phyloP scores from a whole-genome alignment of 2,113 vertebrate species.

The Larimichthys crocea region DNA sequence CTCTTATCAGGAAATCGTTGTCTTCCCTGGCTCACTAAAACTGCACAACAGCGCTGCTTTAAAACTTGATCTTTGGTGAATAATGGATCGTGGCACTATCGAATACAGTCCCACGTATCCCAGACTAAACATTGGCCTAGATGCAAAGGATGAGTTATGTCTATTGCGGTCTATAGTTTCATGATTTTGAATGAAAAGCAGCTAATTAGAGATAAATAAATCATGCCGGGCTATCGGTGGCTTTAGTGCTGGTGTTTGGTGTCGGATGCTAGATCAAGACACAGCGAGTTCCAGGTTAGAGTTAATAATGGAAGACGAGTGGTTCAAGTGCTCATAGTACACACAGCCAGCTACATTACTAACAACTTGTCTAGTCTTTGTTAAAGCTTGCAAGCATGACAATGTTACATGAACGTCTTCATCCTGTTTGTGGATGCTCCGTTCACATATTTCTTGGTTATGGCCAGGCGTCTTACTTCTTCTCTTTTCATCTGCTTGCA shows the following conservation, averaged over 20 bases:
- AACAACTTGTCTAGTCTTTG: slow-evolving; percentile 10
- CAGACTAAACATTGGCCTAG: slow-evolving; percentile 69
- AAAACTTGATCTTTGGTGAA: slow-evolving; percentile 81
- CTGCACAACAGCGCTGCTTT: slow-evolving; percentile 34
- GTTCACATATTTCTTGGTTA: background rate
- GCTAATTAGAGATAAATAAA: slow-evolving; percentile 89
- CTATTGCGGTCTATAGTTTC: slow-evolving; percentile 79
- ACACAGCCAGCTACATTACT: slow-evolving; percentile 22
- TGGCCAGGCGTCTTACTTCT: background rate
- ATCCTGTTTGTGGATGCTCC: background rate
- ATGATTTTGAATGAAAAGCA: slow-evolving; percentile 82
- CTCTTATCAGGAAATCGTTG: slow-evolving; percentile 19
- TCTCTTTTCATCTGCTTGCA: background rate
- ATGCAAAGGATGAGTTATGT: slow-evolving; percentile 78
- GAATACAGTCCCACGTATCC: slow-evolving; percentile 66
- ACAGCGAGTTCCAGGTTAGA: slow-evolving; percentile 69
- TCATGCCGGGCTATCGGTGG: slow-evolving; percentile 82
- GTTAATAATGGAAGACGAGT: slow-evolving; percentile 69
- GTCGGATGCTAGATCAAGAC: slow-evolving; percentile 66
- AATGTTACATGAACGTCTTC: background rate
- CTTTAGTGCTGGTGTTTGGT: slow-evolving; percentile 80
- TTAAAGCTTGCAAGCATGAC: slow-evolving; percentile 6
- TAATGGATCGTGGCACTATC: slow-evolving; percentile 78
- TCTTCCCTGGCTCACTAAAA: slow-evolving; percentile 26
- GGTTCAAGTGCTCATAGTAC: slow-evolving; percentile 31